Percentiles rank a stretch among this genome's conserved stretches.
Evolutionary conservation across 2,797 vertebrate genomes (phyloP).

Genomic region (Sebastes nivosus): DNA sequence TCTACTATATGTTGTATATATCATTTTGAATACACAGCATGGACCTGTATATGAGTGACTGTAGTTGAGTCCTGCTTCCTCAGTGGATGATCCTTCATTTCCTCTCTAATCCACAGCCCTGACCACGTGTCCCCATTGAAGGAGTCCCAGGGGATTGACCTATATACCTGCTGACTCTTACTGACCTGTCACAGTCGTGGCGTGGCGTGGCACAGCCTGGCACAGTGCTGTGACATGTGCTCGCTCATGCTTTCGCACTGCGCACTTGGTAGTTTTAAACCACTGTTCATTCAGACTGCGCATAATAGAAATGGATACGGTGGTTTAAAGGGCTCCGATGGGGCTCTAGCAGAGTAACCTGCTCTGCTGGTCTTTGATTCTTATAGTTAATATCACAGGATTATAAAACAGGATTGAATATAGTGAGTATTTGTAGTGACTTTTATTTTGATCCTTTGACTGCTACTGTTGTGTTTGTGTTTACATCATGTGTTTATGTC

Average conservation of each 20-base stretch:
- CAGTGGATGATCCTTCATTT: conserved; percentile 84
- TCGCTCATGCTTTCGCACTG: conserved; percentile 58
- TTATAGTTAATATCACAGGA: conserved; percentile 4
- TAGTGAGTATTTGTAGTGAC: conserved; percentile 11
- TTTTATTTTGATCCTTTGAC: background rate
- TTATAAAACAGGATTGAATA: background rate
- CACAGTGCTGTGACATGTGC: conserved; percentile 66
- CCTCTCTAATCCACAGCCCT: conserved; percentile 79
- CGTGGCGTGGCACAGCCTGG: conserved; percentile 41
- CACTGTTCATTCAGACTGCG: conserved; percentile 40
- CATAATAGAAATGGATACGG: conserved; percentile 16
- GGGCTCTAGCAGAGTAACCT: conserved; percentile 9
- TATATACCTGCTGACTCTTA: conserved; percentile 82
- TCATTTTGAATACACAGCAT: background rate
- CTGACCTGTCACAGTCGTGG: conserved; percentile 68
- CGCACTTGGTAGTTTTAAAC: conserved; percentile 51
- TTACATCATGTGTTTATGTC: background rate
- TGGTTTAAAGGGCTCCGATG: conserved; percentile 6
- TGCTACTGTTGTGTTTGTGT: background rate
- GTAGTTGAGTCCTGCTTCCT: conserved; percentile 61
- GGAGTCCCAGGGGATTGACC: conserved; percentile 83
- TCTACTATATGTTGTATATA: background rate
- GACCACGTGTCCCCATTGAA: conserved; percentile 81
- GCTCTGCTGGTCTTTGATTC: conserved; percentile 23
- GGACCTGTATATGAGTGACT: conserved; percentile 19